Evolutionary conservation across 2,888 invertebrate species (phyloP).

Genomic region (Agrochola circellaris): DNA sequence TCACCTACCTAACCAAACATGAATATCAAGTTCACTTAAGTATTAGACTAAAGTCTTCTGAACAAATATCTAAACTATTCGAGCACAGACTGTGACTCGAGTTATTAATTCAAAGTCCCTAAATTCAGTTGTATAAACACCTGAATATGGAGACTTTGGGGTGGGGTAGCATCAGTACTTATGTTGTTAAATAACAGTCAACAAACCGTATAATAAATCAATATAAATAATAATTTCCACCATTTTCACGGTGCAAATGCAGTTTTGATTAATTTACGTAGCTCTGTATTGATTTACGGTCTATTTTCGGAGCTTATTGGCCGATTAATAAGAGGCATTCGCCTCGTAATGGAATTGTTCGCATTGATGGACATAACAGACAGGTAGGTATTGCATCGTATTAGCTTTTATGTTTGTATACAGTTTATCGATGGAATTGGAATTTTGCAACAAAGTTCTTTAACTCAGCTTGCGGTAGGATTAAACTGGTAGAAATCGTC

Average conservation of each 20-base stretch:
- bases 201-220: slow-evolving; percentile 51
- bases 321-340: neutral
- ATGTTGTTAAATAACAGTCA: slow-evolving; percentile 25
- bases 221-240: slow-evolving; percentile 32
- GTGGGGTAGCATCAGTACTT: slow-evolving; percentile 12
- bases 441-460: no score
- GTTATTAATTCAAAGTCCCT: slow-evolving; percentile 6
- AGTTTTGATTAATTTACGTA: neutral
- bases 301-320: neutral
- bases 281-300: neutral
- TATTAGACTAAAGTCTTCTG: neutral
- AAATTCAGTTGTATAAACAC: slow-evolving; percentile 7
- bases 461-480: no score
- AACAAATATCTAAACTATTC: neutral
- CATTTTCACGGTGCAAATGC: neutral
- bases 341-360: neutral
- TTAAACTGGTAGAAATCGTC: no score
- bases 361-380: neutral
- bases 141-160: neutral
- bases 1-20: neutral
- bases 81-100: neutral
- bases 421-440: neutral
- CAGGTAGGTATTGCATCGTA: neutral
- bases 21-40: neutral
- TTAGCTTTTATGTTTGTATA: neutral